These are phyloP conservation scores for Malacoctenus gilli DNA, from an alignment of 2,797 vertebrate species.

Conservation along the genomic window DNA sequence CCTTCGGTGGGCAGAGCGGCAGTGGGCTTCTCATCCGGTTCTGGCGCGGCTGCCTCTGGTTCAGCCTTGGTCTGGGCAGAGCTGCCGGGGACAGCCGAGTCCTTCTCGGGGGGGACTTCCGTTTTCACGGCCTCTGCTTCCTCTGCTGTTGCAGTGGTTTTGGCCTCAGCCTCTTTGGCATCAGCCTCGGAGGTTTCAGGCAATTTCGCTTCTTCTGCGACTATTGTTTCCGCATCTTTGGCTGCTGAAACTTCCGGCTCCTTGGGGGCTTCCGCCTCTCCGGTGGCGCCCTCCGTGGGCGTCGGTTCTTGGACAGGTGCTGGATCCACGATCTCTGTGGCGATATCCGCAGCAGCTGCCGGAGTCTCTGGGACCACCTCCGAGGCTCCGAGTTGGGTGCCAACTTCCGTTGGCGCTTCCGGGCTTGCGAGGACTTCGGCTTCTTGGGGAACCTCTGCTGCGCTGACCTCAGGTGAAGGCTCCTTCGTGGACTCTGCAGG, in stretches of 20 bases:
- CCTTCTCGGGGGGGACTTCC: neutral
- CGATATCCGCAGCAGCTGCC: neutral
- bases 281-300: no score
- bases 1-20: conserved; percentile 11
- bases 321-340: neutral
- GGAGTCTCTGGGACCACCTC: neutral
- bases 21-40: neutral
- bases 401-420: neutral
- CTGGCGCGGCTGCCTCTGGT: conserved; percentile 7
- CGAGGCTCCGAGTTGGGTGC: neutral
- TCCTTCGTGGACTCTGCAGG: neutral
- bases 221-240: no score
- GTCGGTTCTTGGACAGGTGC: no score
- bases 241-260: no score
- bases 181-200: no score
- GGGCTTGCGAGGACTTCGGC: neutral
- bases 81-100: conserved; percentile 10
- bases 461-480: neutral
- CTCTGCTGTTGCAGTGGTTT: conserved; percentile 3
- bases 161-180: conserved; percentile 5
- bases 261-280: no score
- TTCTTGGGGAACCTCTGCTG: neutral
- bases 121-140: conserved; percentile 1
- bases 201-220: no score
- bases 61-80: conserved; percentile 10